Base-by-base conservation (phyloP, 1,140 invertebrate genomes). In the Phthorimaea operculella region DNA sequence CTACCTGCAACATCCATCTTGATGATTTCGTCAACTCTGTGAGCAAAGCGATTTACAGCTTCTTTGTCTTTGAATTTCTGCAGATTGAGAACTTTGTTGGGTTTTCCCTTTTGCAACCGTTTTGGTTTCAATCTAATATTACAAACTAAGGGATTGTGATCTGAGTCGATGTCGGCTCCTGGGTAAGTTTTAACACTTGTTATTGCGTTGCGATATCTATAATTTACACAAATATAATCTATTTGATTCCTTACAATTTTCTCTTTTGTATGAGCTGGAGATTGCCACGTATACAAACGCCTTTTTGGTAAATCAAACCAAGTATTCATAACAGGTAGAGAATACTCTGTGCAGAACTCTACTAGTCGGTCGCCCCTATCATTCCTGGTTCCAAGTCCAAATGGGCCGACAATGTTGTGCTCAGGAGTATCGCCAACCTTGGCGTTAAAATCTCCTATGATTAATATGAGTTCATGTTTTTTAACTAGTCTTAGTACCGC, bases 331-430 rank as follows among this genome's bases (percentile, higher is more conserved):
- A 66, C 51, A 16, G 39, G 21, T 4, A 72, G 21, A 42, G 61
- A 42, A 18, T 63, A 10, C 33, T 63, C 57, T 47, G 47, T 16
- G 48, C 62, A 71, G 54, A 69, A 72, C 57, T 74, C 16, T 47
- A 57, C 33, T 28, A 76, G 15, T 15, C 60, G 44, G 36, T 71
- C 69, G 51, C 64, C 66, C n/a, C 63, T 62, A 28, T 57, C 60
- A 60, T 72, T 78, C 14, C 63, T 44, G 49, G 50, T 57, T 51
- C 51, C 67, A 28, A 74, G 42, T 10, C 68, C 68, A 56, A 39
- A 62, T 14, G 11, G 17, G 6, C 52, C 52, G 17, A 18, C 17
- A 12, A 53, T n/a, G 12, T 54, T n/a, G 17, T 61, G 60, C 0
- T 21, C 18, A 3, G 12, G 11, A 3, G 64, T 63, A 10, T 49